A percentile compares a stretch with the other conserved stretches of the same genome.
Conservation (phyloP, 2,113 vertebrate genomes). For the Henicopernis longicauda region DNA sequence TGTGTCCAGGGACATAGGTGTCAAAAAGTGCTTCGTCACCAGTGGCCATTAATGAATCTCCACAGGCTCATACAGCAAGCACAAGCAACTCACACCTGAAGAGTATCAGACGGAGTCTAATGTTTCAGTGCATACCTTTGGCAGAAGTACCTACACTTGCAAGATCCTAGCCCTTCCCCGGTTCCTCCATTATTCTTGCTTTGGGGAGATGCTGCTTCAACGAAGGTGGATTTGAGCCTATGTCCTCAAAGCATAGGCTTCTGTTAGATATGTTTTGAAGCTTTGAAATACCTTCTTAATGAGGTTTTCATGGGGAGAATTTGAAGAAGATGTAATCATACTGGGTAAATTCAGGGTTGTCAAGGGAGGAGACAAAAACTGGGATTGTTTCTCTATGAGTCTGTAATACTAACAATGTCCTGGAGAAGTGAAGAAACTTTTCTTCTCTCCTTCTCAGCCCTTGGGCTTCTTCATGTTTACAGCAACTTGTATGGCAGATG, state of each 20-base stretch:
- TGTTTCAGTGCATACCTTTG: not conserved
- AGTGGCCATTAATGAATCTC: not conserved
- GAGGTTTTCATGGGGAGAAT: not conserved
- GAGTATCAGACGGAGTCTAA: not conserved
- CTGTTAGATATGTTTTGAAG: not conserved
- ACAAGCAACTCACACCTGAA: not conserved
- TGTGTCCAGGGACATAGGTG: not conserved
- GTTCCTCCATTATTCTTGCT: not conserved
- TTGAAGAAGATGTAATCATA: not conserved
- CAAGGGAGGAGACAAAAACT: not conserved
- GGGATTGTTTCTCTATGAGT: not conserved
- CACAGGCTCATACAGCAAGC: not conserved
- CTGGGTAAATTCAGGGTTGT: not conserved
- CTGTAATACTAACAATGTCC: not conserved
- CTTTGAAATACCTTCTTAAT: not conserved
- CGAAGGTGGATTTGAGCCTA: not conserved
- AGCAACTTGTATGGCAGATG: not conserved
- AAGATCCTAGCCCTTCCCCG: not conserved
- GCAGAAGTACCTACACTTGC: not conserved
- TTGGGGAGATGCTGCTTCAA: not conserved
- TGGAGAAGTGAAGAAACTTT: not conserved
- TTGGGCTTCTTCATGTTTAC: not conserved
- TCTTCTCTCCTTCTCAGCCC: not conserved
- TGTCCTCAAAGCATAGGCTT: not conserved
- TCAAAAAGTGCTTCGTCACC: not conserved